Percentiles rank a stretch among this genome's conserved stretches.
These are phyloP conservation scores for Spialia ferax DNA, from an alignment of 2,888 invertebrate genomes.

Conservation along the genomic window DNA sequence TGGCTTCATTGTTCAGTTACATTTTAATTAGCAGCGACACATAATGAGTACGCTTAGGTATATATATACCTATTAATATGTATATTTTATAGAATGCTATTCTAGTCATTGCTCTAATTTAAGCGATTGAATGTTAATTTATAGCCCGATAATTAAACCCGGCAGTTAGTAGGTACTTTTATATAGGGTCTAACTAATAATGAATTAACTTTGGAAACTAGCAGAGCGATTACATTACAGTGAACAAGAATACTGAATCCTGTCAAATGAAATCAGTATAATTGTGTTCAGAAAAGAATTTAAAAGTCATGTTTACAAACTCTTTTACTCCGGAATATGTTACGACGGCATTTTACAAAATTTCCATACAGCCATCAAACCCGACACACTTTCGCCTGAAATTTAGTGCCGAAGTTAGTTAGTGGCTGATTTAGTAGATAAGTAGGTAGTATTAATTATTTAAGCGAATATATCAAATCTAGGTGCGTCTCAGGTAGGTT, in stretches of 20 bases:
- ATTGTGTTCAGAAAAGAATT: not conserved
- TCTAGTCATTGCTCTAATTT: not conserved
- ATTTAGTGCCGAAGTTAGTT: constrained; percentile 20
- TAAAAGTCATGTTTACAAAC: not conserved
- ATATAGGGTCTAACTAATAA: not conserved
- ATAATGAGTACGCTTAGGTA: not conserved
- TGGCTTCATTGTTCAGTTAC: not conserved
- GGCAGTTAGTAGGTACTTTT: too few species aligned
- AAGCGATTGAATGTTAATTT: not conserved
- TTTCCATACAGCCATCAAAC: constrained; percentile 21
- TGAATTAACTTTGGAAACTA: too few species aligned
- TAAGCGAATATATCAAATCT: constrained; percentile 21
- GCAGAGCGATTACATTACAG: too few species aligned
- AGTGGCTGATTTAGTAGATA: constrained; percentile 3
- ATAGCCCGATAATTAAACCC: not conserved
- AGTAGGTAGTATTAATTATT: constrained; percentile 12
- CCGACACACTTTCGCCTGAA: constrained; percentile 14
- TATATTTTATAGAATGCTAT: not conserved
- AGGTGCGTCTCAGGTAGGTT: not conserved
- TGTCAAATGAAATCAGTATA: not conserved
- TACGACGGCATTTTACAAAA: constrained; percentile 12
- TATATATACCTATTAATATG: too few species aligned
- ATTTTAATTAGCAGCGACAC: not conserved
- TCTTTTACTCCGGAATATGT: constrained; percentile 8
- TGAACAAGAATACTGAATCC: too few species aligned